These are phyloP conservation scores for Ptyas mucosa DNA, from an alignment of 2,113 vertebrate genomes.

Conservation along the genomic window DNA sequence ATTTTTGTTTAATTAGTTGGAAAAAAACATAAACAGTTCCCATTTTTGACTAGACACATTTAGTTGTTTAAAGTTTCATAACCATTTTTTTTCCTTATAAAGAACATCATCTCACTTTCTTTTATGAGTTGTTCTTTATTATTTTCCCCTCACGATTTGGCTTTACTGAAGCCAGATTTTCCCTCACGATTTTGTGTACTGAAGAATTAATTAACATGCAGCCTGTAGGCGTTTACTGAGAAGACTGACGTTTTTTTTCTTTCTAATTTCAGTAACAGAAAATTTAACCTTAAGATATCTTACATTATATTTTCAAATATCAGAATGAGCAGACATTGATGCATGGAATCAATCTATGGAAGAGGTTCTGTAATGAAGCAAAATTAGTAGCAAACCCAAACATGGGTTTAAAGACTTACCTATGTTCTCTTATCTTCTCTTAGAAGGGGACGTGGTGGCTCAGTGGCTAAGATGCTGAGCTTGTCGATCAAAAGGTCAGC, in stretches of 20 bases:
- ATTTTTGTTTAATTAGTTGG: background rate
- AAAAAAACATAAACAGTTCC: background rate
- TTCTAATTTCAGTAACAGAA: conserved; percentile 8
- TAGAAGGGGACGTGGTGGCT: too few relatives aligned
- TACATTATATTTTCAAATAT: background rate
- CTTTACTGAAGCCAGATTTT: background rate
- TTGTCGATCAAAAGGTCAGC: too few relatives aligned
- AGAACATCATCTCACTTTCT: background rate
- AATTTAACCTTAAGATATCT: background rate
- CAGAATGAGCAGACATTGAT: background rate
- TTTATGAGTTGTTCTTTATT: conserved; percentile 16
- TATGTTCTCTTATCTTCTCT: background rate
- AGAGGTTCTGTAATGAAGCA: background rate
- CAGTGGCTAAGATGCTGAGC: too few relatives aligned
- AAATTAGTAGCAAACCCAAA: background rate
- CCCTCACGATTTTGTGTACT: background rate
- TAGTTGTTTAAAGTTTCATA: background rate
- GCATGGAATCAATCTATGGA: background rate
- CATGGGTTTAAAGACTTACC: background rate
- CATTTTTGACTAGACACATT: background rate
- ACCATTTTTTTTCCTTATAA: background rate
- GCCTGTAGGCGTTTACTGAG: conserved; percentile 9
- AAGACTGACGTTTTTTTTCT: conserved; percentile 13
- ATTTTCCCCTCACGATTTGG: conserved; percentile 3
- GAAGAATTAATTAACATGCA: conserved; percentile 15